Base-by-base conservation (phyloP, 2,797 vertebrate species). In the Peromyscus aztecus region DNA sequence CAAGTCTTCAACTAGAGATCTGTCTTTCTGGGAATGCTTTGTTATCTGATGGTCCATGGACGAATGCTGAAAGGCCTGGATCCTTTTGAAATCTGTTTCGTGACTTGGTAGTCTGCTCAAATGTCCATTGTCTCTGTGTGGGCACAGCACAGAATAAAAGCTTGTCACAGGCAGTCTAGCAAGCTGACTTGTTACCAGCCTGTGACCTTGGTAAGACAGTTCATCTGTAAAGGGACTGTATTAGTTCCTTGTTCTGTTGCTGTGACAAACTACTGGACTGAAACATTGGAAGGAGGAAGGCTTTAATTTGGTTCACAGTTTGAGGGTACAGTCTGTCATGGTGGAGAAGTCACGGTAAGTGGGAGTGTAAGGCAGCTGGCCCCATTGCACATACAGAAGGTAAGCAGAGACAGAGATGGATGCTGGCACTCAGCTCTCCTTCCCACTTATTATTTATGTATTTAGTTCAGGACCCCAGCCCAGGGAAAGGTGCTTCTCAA, bases 1-100 rank as follows among this genome's bases (percentile, higher is more conserved):
- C 10, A 59, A 82, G n/a, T 31, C 31, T 77, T 67, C 46, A 34
- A 11, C 4, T 89, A 82, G 73, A n/a, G 24, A 31, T 71, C 31
- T 83, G 67, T 73, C 90, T 96, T 67, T 95, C 34, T 82, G 65
- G 61, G 94, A 55, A 82, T 67, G 29, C 77, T 86, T 91, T 49
- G 19, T 55, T 84, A 1, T 76, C 43, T 52, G 67, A 89, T 21
- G 14, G 1, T 57, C 46, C 67, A 40, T 6, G 57, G 86, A 75
- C 13, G 11, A 14, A 37, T 34, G 43, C 82, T 61, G 13, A 63
- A 52, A 94, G 31, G 55, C 59, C 17, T 63, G 67, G 69, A 29
- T 59, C 63, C 31, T 21, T 14, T 67, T 69, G 55, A 86, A 94
- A 52, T 14, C 0, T 2, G 19, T 49, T 76, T 31, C n/a, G 61